Evolutionary conservation across 2,113 vertebrate species (phyloP), one percentile per base, ranked within the genome.

Genomic region (Dromiciops gliroides): DNA sequence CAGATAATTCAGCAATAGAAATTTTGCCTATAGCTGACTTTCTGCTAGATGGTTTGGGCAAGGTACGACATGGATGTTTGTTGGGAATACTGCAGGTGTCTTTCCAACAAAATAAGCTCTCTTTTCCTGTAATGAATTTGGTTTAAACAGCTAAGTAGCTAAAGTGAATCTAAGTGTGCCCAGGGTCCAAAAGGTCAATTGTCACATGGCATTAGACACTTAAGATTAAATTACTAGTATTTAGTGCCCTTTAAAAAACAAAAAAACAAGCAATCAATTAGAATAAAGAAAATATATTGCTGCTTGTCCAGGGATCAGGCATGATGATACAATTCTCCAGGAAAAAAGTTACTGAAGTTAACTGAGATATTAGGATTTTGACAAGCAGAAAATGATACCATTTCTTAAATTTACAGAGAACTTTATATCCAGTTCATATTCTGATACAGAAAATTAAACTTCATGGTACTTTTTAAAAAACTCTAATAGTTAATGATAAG

Each of bases 81-180:
- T 89, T 88, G 93, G 95, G 97, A 96, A 95, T 90, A 91, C 51
- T 23, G 47, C 95, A 97, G 96, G 96, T 97, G 96, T 67, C 96
- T 67, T 56, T 90, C n/a, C 60, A 95, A 94, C 93, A 95, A 93
- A 96, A 95, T 97, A 90, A 50, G 95, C 67, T 95, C 96, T 96
- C 95, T 98, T 94, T 95, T 97, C 89, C 92, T 88, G 47, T 96
- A 95, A 96, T 95, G 94, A 97, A 97, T 53, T 95, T 91, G 56
- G 94, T 88, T 94, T 93, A 94, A 95, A 94, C 24, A 96, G 93
- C 93, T 92, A 95, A 97, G 93, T 96, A 94, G 95, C 91, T 89
- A 95, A 97, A 97, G 96, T 95, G 96, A 97, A 96, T 97, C 96
- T 93, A 95, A 95, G 94, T 60, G 56, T 96, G 75, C 75, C 90